Evolutionary conservation across 2,888 invertebrate genomes (phyloP).

Genomic region (Leptothorax acervorum): DNA sequence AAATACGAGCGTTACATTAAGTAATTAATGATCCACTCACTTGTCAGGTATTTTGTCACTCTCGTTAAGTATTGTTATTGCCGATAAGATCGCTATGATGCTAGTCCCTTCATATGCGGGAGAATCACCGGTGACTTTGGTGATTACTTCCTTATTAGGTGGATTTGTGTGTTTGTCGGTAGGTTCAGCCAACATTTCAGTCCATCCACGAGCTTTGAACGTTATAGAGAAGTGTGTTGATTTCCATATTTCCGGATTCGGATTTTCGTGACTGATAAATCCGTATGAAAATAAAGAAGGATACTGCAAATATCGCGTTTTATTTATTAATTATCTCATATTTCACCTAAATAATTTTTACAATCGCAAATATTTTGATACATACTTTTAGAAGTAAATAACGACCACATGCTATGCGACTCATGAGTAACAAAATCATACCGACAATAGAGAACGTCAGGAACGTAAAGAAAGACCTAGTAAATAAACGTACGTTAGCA

Average conservation of each 20-base stretch:
- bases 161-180: constrained; percentile 87
- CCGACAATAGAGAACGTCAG: constrained; percentile 87
- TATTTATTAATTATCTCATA: background rate
- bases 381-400: constrained; percentile 89
- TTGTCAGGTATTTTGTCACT: constrained; percentile 90
- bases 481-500: constrained; percentile 64
- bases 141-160: constrained; percentile 89
- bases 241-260: constrained; percentile 88
- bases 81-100: constrained; percentile 90
- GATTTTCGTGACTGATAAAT: constrained; percentile 89
- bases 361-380: constrained; percentile 5
- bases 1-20: background rate
- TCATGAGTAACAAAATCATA: constrained; percentile 88
- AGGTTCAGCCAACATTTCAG: constrained; percentile 87
- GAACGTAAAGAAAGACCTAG: constrained; percentile 86
- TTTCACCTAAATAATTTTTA: background rate
- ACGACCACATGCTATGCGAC: constrained; percentile 89
- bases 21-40: constrained; percentile 86
- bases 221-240: constrained; percentile 89
- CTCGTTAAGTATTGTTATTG: constrained; percentile 92
- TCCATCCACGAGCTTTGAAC: constrained; percentile 94
- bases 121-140: constrained; percentile 88
- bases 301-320: constrained; percentile 85
- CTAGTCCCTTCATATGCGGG: constrained; percentile 95
- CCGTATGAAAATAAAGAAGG: constrained; percentile 92